A percentile compares a stretch with the other conserved stretches of the same genome.
These are phyloP conservation scores for Phylloscopus trochiloides DNA, from an alignment of 2,113 vertebrate genomes.

Conservation along the genomic window DNA sequence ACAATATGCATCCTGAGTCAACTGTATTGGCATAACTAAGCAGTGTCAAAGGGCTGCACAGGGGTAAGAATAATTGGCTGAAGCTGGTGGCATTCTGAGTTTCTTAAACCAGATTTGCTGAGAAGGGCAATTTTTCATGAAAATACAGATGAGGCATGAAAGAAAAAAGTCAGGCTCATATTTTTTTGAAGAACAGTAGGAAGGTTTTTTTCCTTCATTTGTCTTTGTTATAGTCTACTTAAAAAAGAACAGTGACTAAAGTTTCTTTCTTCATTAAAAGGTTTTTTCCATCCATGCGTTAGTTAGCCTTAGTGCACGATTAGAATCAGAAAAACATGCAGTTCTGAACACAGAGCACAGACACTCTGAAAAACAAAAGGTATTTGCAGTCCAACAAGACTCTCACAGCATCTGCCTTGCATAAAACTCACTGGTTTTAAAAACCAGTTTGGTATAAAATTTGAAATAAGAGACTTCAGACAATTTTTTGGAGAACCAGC, in stretches of 20 bases:
- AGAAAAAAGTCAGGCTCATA: background rate
- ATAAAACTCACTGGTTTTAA: background rate
- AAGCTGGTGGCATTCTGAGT: background rate
- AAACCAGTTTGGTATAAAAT: constrained; percentile 29
- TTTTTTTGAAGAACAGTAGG: background rate
- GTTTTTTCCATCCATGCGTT: background rate
- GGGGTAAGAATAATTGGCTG: background rate
- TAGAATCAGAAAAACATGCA: background rate
- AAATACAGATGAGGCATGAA: background rate
- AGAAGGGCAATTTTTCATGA: background rate
- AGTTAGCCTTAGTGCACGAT: background rate
- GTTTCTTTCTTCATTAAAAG: background rate
- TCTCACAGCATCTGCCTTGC: background rate
- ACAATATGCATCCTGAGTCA: background rate
- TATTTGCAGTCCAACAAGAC: constrained; percentile 3
- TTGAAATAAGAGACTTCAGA: background rate
- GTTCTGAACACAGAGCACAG: background rate
- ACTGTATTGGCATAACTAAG: background rate
- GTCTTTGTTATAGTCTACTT: background rate
- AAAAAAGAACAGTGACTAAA: background rate
- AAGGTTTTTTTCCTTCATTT: background rate
- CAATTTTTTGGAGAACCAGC: background rate
- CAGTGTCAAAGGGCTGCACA: background rate
- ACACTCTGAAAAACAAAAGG: background rate
- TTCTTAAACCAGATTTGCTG: background rate